Percentiles rank a stretch among this genome's conserved stretches.
phyloP scores from a whole-genome alignment of 2,113 vertebrate species.

The Dicerorhinus sumatrensis region DNA sequence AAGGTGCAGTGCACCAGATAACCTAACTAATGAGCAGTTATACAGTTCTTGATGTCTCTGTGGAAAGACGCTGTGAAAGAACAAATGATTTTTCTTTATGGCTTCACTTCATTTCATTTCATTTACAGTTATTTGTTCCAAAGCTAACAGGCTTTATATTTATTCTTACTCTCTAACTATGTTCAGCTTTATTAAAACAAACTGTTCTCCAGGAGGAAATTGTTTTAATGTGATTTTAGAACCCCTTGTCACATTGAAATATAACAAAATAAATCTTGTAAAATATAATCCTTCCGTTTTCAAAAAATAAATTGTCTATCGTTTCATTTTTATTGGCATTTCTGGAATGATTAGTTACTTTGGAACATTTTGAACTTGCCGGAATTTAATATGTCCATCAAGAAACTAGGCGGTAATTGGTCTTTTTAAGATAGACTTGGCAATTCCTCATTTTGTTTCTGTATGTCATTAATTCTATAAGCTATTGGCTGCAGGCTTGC shows the following conservation, averaged over 20 bases:
- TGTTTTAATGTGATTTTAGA: slow-evolving; percentile 53
- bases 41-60: neutral
- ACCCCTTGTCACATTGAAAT: slow-evolving; percentile 19
- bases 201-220: slow-evolving; percentile 39
- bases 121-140: neutral
- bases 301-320: neutral
- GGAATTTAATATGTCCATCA: neutral
- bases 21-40: neutral
- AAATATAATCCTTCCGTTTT: neutral
- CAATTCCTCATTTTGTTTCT: slow-evolving; percentile 17
- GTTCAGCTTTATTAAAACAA: slow-evolving; percentile 56
- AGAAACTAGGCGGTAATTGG: neutral
- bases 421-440: slow-evolving; percentile 40
- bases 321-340: slow-evolving; percentile 46
- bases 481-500: neutral
- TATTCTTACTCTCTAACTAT: slow-evolving; percentile 7
- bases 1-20: neutral
- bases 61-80: neutral
- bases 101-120: slow-evolving; percentile 30
- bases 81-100: slow-evolving; percentile 20
- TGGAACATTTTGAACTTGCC: slow-evolving; percentile 49
- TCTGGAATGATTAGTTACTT: slow-evolving; percentile 34
- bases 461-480: neutral
- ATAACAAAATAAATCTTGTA: slow-evolving; percentile 7
- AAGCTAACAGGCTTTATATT: slow-evolving; percentile 35